Evolutionary conservation across 2,797 vertebrate genomes (phyloP).

Genomic region (Enteromius paludinosus): DNA sequence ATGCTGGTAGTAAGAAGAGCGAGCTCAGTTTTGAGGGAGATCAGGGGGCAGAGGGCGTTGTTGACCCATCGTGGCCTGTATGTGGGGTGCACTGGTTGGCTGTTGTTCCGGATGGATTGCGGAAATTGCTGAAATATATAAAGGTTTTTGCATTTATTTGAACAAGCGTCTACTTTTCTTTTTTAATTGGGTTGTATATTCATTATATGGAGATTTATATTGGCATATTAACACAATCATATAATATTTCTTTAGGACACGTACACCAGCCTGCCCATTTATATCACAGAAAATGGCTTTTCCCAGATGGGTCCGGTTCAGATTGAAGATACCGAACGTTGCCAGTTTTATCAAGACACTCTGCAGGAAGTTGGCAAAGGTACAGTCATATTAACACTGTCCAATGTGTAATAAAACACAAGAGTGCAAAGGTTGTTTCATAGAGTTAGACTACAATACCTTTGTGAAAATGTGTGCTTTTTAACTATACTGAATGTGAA

Average conservation of each 20-base stretch:
- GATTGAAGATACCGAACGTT: constrained; percentile 78
- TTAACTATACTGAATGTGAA: background rate
- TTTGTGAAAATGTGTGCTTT: background rate
- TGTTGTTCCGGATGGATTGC: constrained; percentile 78
- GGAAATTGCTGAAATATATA: constrained; percentile 81
- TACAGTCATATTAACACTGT: constrained; percentile 54
- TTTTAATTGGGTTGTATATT: constrained; percentile 15
- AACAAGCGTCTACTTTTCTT: constrained; percentile 59
- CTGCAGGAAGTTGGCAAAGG: constrained; percentile 86
- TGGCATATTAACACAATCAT: background rate
- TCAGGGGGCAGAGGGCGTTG: constrained; percentile 67
- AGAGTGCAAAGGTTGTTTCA: background rate
- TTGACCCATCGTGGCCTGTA: constrained; percentile 80
- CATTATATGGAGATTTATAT: constrained; percentile 58
- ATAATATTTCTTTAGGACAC: constrained; percentile 76
- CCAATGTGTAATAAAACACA: background rate
- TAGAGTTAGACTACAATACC: background rate
- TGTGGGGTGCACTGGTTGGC: constrained; percentile 78
- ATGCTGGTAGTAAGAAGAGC: constrained; percentile 41
- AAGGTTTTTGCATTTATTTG: constrained; percentile 71
- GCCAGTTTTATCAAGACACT: constrained; percentile 82
- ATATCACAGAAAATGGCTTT: constrained; percentile 91
- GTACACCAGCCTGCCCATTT: constrained; percentile 85
- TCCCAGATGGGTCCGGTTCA: constrained; percentile 79
- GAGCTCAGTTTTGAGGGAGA: constrained; percentile 68